Evolutionary conservation across 1,140 invertebrate genomes (phyloP).

Genomic region (Anastrepha ludens): DNA sequence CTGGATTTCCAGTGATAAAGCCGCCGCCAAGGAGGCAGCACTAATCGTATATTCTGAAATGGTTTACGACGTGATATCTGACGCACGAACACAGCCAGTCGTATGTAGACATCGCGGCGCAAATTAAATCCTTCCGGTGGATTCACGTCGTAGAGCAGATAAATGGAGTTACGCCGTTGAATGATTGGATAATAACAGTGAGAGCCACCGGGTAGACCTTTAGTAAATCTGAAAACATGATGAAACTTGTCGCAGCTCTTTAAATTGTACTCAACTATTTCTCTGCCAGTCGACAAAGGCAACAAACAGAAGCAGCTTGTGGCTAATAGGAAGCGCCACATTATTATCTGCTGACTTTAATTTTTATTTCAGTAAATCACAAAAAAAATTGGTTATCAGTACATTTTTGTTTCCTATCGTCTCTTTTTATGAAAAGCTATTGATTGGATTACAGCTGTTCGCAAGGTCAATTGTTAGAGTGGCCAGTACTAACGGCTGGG

Average conservation of each 20-base stretch:
- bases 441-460: background rate
- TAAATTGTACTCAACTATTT: background rate
- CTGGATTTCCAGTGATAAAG: conserved; percentile 92
- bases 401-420: background rate
- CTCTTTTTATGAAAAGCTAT: background rate
- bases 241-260: conserved; percentile 13
- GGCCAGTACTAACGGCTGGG: background rate
- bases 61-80: conserved; percentile 77
- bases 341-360: background rate
- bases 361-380: background rate
- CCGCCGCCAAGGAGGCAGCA: conserved; percentile 92
- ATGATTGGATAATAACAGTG: conserved; percentile 62
- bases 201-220: background rate
- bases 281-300: background rate
- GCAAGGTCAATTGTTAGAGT: conserved; percentile 11
- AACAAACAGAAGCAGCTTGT: background rate
- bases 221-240: background rate
- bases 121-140: conserved; percentile 97
- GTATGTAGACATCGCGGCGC: conserved; percentile 94
- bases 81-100: conserved; percentile 88
- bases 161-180: conserved; percentile 62
- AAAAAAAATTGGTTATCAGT: background rate
- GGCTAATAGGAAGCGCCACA: conserved; percentile 6
- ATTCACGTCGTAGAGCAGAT: conserved; percentile 91
- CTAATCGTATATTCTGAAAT: conserved; percentile 77